Percentiles rank a stretch among this genome's conserved stretches.
Evolutionary conservation across 2,113 vertebrate genomes (phyloP).

Genomic region (Scytalopus superciliaris): DNA sequence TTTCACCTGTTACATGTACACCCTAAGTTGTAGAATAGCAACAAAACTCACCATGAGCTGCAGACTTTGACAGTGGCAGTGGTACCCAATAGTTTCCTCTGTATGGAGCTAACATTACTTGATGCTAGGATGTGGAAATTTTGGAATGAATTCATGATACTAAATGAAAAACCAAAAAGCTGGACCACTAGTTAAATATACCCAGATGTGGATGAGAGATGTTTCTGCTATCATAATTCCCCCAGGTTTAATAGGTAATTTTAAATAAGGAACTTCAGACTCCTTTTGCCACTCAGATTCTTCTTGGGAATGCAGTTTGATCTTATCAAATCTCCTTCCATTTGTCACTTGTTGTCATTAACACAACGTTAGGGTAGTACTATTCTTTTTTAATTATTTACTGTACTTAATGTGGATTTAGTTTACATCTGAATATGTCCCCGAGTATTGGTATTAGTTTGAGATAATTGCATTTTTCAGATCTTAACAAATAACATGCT

Average conservation of each 20-base stretch:
- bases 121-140: not conserved
- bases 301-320: not conserved
- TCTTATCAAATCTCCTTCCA: not conserved
- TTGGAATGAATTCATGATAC: not conserved
- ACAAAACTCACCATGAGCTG: not conserved
- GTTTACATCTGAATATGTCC: not conserved
- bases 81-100: not conserved
- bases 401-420: not conserved
- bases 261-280: slow-evolving; percentile 31
- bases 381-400: not conserved
- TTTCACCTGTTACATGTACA: not conserved
- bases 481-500: not conserved
- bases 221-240: slow-evolving; percentile 29
- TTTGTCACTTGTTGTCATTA: not conserved
- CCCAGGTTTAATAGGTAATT: slow-evolving; percentile 33
- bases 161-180: not conserved
- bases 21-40: not conserved
- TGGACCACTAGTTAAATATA: slow-evolving; percentile 68
- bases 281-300: slow-evolving; percentile 10
- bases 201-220: not conserved
- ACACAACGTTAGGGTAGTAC: not conserved
- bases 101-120: not conserved
- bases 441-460: not conserved
- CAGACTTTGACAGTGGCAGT: not conserved
- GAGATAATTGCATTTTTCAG: not conserved